phyloP scores from a whole-genome alignment of 2,888 invertebrate genomes.

The Liopterus haemorrhoidalis region DNA sequence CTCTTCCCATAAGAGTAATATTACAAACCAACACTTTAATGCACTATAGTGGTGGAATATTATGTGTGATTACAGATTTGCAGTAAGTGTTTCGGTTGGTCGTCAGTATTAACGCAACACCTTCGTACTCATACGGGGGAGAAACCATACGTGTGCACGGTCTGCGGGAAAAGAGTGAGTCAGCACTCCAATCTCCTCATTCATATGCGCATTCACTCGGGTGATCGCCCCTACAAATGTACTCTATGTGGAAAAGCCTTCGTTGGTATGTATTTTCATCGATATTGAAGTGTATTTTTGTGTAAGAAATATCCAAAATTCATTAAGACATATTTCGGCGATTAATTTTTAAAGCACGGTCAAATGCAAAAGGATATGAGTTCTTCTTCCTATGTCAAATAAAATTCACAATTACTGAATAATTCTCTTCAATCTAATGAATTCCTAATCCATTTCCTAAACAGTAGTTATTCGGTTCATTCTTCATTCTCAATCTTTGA shows the following conservation, averaged over 20 bases:
- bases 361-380: background rate
- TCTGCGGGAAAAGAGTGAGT: conserved; percentile 19
- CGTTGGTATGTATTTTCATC: conserved; percentile 9
- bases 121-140: conserved; percentile 19
- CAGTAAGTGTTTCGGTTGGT: conserved; percentile 20
- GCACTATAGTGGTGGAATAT: too few relatives aligned
- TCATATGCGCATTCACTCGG: conserved; percentile 21
- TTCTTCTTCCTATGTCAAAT: background rate
- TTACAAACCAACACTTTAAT: too few relatives aligned
- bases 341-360: background rate
- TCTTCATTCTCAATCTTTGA: too few relatives aligned
- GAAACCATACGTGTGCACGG: conserved; percentile 21
- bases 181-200: conserved; percentile 20
- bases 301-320: background rate
- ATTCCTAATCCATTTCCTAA: too few relatives aligned
- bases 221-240: conserved; percentile 19
- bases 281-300: background rate
- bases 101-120: conserved; percentile 19
- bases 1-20: too few relatives aligned
- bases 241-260: conserved; percentile 15
- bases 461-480: too few relatives aligned
- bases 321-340: background rate
- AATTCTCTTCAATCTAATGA: too few relatives aligned
- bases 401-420: too few relatives aligned
- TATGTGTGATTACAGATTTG: conserved; percentile 10